These are phyloP conservation scores for Lytechinus variegatus DNA, from an alignment of 35 echinoderm and acorn worm species.

Conservation along the genomic window DNA sequence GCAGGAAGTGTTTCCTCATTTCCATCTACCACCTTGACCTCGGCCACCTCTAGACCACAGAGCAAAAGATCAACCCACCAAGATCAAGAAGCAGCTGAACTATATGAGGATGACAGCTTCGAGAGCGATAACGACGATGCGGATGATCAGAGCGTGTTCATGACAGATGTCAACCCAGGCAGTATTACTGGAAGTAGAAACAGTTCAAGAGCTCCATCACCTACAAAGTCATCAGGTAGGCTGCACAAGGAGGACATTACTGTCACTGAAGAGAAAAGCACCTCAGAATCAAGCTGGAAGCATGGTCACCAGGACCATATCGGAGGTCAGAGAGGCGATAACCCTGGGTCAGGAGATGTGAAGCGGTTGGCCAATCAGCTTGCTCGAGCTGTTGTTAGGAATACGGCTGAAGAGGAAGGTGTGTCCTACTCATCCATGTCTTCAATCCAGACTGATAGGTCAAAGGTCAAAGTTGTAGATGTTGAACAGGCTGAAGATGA, in stretches of 20 bases:
- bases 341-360: neutral
- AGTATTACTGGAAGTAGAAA: neutral
- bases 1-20: neutral
- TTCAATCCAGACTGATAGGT: neutral
- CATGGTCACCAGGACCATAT: neutral
- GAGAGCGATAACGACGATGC: neutral
- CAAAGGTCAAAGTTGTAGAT: neutral
- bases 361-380: neutral
- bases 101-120: conserved; percentile 35
- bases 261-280: neutral
- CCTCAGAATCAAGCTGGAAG: neutral
- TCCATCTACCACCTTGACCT: neutral
- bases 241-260: neutral
- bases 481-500: neutral
- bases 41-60: neutral
- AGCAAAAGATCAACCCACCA: no score
- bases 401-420: neutral
- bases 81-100: neutral
- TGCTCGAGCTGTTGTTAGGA: neutral
- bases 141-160: conserved; percentile 4
- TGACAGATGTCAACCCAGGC: neutral
- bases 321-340: neutral
- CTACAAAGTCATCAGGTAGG: neutral
- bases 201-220: neutral
- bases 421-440: neutral